Conservation (phyloP, 2,113 vertebrate genomes). For the Silurus meridionalis region DNA sequence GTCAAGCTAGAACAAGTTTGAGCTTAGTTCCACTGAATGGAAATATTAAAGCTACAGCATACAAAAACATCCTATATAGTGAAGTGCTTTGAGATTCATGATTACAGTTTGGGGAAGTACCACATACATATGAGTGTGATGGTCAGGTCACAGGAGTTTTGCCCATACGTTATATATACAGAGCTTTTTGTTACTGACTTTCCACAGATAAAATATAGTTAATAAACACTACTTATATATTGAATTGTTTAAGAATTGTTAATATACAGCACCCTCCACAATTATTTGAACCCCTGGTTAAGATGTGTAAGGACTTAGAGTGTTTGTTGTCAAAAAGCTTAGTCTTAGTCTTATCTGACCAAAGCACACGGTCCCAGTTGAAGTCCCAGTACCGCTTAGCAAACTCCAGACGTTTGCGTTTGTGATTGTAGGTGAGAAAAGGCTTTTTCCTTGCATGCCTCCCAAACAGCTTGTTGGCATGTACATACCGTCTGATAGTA, state of each 20-base stretch:
- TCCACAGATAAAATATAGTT: not conserved
- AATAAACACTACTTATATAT: not conserved
- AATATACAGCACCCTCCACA: too few relatives aligned
- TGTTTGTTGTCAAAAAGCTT: too few relatives aligned
- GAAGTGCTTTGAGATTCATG: not conserved
- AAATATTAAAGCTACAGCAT: not conserved
- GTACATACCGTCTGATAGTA: too few relatives aligned
- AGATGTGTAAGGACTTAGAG: too few relatives aligned
- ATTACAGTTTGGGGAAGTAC: not conserved
- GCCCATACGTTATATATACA: not conserved
- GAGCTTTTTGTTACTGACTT: not conserved
- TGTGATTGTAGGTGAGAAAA: too few relatives aligned
- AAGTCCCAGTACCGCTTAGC: too few relatives aligned
- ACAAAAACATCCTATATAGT: not conserved
- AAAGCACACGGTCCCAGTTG: too few relatives aligned
- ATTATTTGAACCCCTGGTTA: too few relatives aligned
- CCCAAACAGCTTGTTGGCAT: too few relatives aligned
- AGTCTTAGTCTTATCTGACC: too few relatives aligned
- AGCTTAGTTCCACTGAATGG: not conserved
- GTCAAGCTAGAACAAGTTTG: not conserved
- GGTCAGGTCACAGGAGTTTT: not conserved
- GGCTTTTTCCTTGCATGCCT: too few relatives aligned
- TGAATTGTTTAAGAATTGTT: not conserved
- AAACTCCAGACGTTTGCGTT: too few relatives aligned
- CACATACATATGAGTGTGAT: not conserved